These are phyloP conservation scores for Charaxes varanes DNA, from an alignment of 1,140 invertebrate species.

Conservation along the genomic window DNA sequence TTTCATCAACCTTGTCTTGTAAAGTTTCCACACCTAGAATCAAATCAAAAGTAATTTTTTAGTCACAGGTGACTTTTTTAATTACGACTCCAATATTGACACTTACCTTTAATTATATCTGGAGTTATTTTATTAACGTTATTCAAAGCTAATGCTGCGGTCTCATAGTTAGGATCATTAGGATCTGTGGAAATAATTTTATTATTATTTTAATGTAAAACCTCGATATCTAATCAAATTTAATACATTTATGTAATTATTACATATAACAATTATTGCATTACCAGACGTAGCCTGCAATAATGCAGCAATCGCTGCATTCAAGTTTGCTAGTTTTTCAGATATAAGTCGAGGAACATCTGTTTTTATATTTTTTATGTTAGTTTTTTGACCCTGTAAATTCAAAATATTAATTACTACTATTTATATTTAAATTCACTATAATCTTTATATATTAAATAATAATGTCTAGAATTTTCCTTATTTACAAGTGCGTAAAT, in stretches of 20 bases:
- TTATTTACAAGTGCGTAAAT: too few species aligned
- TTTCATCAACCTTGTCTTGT: constrained; percentile 16
- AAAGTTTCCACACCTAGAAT: background rate
- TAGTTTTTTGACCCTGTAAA: background rate
- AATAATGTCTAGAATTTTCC: too few species aligned
- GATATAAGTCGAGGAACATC: constrained; percentile 10
- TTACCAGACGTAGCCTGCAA: constrained; percentile 28
- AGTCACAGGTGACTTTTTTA: background rate
- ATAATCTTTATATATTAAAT: too few species aligned
- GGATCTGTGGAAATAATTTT: constrained; percentile 19
- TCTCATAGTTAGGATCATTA: constrained; percentile 25
- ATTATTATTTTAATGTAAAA: background rate
- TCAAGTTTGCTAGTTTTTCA: constrained; percentile 25
- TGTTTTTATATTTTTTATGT: constrained; percentile 3
- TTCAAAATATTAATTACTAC: too few species aligned
- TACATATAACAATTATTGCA: background rate
- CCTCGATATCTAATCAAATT: too few species aligned
- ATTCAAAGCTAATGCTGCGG: constrained; percentile 21
- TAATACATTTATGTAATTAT: background rate
- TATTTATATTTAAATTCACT: too few species aligned
- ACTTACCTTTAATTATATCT: constrained; percentile 30
- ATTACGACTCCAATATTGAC: background rate
- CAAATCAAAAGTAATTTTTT: background rate
- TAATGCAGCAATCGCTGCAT: constrained; percentile 31
- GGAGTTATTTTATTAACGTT: constrained; percentile 27